Percentiles rank a stretch among this genome's conserved stretches.
phyloP scores from a whole-genome alignment of 1,140 invertebrate genomes.

The Drosophila ogumai region DNA sequence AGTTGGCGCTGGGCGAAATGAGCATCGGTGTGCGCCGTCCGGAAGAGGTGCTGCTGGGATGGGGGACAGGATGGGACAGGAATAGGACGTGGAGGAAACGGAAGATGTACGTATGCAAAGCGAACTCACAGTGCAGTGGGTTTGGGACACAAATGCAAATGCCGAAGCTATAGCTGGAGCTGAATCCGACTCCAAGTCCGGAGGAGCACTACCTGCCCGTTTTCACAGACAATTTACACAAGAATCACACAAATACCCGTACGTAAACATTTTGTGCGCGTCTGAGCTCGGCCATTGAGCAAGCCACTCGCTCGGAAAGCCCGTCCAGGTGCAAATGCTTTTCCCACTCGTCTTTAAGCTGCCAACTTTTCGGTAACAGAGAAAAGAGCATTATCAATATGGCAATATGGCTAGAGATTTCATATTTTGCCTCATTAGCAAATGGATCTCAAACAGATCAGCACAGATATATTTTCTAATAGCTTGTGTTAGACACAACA shows the following conservation, averaged over 20 bases:
- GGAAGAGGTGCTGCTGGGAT: slow-evolving; percentile 5
- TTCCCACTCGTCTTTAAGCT: slow-evolving; percentile 25
- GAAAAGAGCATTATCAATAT: slow-evolving; percentile 2
- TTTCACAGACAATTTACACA: slow-evolving; percentile 75
- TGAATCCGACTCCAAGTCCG: slow-evolving; percentile 1
- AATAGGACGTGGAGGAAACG: slow-evolving; percentile 13
- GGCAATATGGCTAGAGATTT: not conserved
- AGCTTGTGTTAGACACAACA: not conserved
- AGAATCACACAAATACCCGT: slow-evolving; percentile 62
- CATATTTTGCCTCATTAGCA: not conserved
- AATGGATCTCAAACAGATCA: not conserved
- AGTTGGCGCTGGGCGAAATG: slow-evolving; percentile 75
- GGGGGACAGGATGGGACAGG: not conserved
- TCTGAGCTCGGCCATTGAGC: slow-evolving; percentile 57
- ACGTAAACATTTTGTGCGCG: slow-evolving; percentile 33
- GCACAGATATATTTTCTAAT: not conserved
- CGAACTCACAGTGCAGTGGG: slow-evolving; percentile 52
- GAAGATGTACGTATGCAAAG: slow-evolving; percentile 51
- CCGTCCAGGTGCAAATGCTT: slow-evolving; percentile 50
- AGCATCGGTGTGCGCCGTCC: slow-evolving; percentile 55
- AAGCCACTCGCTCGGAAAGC: slow-evolving; percentile 67
- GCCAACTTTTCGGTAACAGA: slow-evolving; percentile 18
- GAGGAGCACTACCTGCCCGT: slow-evolving; percentile 39
- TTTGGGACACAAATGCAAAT: slow-evolving; percentile 29
- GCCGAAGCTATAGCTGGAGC: slow-evolving; percentile 9